Evolutionary conservation across 2,113 vertebrate species (phyloP).

Genomic region (Gasterosteus nipponicus): DNA sequence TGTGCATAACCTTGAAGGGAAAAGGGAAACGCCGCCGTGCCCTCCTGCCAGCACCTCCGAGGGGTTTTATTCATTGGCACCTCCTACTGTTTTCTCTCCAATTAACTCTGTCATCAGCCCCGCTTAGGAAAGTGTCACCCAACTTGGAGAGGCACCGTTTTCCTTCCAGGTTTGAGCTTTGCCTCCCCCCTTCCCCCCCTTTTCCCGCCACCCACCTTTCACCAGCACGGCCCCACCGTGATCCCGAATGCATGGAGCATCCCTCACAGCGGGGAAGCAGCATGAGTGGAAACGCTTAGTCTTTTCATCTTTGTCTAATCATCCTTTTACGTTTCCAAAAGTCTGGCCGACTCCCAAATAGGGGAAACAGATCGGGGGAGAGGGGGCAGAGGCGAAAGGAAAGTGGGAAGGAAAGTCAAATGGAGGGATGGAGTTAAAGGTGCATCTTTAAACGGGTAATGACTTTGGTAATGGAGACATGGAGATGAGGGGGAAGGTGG

Average conservation of each 20-base stretch:
- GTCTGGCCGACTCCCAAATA: conserved; percentile 31
- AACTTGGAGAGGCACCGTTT: background rate
- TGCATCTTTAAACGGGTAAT: background rate
- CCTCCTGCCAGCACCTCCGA: conserved; percentile 61
- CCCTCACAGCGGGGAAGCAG: conserved; percentile 42
- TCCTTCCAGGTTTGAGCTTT: conserved; percentile 47
- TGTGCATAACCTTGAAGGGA: conserved; percentile 62
- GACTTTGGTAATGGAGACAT: background rate
- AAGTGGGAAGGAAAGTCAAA: conserved; percentile 7
- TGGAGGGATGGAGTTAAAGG: background rate
- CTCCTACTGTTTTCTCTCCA: conserved; percentile 70
- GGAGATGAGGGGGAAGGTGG: background rate
- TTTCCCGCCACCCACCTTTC: too few species aligned
- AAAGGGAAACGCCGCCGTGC: conserved; percentile 52
- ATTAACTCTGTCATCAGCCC: conserved; percentile 63
- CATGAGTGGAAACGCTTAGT: conserved; percentile 49
- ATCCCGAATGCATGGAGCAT: conserved; percentile 15
- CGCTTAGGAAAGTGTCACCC: conserved; percentile 37
- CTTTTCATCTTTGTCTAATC: conserved; percentile 71
- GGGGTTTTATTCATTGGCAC: conserved; percentile 60
- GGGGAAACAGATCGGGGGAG: conserved; percentile 12
- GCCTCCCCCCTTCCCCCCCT: background rate
- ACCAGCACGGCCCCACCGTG: background rate
- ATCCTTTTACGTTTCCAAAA: conserved; percentile 49
- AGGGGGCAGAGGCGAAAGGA: conserved; percentile 26